Percentiles rank a stretch among this genome's conserved stretches.
Conservation (phyloP, 2,888 invertebrate species). For the Drosophila subsilvestris region DNA sequence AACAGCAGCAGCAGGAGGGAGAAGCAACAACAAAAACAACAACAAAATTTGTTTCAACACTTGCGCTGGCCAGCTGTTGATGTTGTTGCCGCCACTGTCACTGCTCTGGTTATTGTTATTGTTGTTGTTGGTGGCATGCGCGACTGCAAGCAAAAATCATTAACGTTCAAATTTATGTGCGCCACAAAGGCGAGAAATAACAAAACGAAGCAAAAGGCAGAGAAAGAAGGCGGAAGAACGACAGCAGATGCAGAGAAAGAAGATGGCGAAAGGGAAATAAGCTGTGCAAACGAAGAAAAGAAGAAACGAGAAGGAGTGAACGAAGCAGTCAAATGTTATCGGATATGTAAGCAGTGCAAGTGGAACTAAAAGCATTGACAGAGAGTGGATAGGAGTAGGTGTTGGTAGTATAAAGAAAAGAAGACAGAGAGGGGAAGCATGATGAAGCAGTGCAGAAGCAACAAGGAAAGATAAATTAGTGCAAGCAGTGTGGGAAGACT, state of each 20-base stretch:
- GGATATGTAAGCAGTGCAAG: not conserved
- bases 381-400: too few relatives aligned
- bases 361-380: too few relatives aligned
- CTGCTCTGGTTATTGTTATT: constrained; percentile 30
- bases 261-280: not conserved
- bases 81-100: not conserved
- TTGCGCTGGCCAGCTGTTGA: constrained; percentile 53
- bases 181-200: constrained; percentile 76
- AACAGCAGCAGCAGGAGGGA: constrained; percentile 20
- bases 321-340: not conserved
- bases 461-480: too few relatives aligned
- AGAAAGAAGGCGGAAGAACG: not conserved
- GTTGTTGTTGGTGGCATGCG: constrained; percentile 53
- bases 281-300: not conserved
- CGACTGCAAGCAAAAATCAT: constrained; percentile 78
- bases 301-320: not conserved
- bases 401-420: too few relatives aligned
- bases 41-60: constrained; percentile 64
- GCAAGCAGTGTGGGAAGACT: too few relatives aligned
- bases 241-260: constrained; percentile 8
- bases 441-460: too few relatives aligned
- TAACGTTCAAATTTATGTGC: constrained; percentile 75
- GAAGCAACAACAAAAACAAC: constrained; percentile 23
- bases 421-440: too few relatives aligned
- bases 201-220: constrained; percentile 56